A percentile compares a stretch with the other conserved stretches of the same genome.
These are phyloP conservation scores for Pollenia griseotomentosa DNA, from an alignment of 2,888 invertebrate genomes.

Conservation along the genomic window DNA sequence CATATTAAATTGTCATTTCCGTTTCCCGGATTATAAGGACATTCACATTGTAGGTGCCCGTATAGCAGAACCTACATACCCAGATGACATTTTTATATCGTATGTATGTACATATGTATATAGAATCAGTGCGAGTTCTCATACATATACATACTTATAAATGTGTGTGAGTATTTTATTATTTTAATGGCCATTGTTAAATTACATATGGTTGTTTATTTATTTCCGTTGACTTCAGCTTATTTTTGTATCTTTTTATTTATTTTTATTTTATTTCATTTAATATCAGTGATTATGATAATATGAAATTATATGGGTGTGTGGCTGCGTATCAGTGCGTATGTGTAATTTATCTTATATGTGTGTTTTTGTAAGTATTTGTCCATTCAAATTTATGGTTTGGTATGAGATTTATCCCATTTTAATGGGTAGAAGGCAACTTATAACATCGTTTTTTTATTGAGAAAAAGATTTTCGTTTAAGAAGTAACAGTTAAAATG, in stretches of 20 bases:
- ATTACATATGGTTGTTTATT: conserved; percentile 62
- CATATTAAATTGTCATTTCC: conserved; percentile 72
- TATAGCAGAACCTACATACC: conserved; percentile 1
- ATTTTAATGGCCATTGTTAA: conserved; percentile 52
- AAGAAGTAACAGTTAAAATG: conserved; percentile 24
- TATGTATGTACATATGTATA: background rate
- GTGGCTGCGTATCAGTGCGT: background rate
- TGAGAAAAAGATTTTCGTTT: background rate
- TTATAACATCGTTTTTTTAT: conserved; percentile 4
- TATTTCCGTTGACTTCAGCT: conserved; percentile 72
- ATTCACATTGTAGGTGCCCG: conserved; percentile 30
- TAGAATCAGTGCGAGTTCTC: background rate
- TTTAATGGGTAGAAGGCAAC: background rate
- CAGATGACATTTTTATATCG: background rate
- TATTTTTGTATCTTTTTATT: conserved; percentile 13
- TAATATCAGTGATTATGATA: conserved; percentile 69
- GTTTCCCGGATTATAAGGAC: conserved; percentile 65
- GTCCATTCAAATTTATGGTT: conserved; percentile 62
- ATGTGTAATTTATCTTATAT: background rate
- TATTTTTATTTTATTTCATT: conserved; percentile 51
- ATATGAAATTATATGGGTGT: conserved; percentile 16
- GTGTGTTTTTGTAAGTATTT: background rate
- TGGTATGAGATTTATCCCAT: conserved; percentile 37
- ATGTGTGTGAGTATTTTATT: background rate
- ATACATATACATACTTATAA: background rate